Evolutionary conservation across 2,797 vertebrate species (phyloP).

Genomic region (Liasis olivaceus): DNA sequence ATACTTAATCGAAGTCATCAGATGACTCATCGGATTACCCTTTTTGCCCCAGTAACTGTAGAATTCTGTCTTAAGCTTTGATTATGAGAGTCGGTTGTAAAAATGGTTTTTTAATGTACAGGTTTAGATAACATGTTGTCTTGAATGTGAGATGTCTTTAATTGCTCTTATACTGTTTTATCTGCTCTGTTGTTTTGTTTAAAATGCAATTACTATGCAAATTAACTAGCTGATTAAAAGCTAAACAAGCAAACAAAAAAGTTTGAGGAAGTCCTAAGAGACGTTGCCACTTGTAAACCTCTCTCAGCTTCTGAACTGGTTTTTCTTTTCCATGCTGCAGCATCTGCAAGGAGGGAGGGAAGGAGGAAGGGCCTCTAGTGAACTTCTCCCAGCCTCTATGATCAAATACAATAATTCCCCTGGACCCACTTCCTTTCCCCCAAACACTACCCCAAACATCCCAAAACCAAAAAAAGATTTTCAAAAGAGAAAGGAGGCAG

Average conservation of each 20-base stretch:
- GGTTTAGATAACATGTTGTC: not conserved
- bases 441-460: not conserved
- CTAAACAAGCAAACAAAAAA: not conserved
- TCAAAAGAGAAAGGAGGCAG: not conserved
- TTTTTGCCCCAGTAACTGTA: not conserved
- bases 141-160: not conserved
- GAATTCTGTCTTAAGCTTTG: not conserved
- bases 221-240: not conserved
- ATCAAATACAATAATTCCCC: not conserved
- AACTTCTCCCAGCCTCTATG: not conserved
- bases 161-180: not conserved
- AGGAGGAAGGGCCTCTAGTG: not conserved
- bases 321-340: not conserved
- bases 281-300: not conserved
- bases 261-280: not conserved
- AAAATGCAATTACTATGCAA: not conserved
- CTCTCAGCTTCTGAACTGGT: not conserved
- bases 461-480: not conserved
- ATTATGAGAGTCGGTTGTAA: not conserved
- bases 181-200: not conserved
- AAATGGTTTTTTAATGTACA: not conserved
- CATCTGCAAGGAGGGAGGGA: not conserved
- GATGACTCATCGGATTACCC: not conserved
- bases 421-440: not conserved
- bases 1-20: not conserved